phyloP scores from a whole-genome alignment of 2,888 invertebrate genomes.

The Crocallis elinguaria region DNA sequence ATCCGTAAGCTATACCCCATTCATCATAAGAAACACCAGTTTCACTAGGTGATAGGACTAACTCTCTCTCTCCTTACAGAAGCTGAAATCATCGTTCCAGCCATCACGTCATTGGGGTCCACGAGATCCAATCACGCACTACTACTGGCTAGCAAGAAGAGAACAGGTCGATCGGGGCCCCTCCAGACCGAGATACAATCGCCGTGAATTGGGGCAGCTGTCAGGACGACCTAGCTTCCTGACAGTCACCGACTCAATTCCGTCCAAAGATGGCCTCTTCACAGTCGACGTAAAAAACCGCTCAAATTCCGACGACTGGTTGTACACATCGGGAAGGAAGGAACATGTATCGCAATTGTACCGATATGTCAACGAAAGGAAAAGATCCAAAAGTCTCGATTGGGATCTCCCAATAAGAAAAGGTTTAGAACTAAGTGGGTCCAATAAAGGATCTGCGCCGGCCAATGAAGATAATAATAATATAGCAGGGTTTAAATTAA shows the following conservation, averaged over 20 bases:
- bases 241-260: slow-evolving; percentile 33
- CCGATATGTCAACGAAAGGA: slow-evolving; percentile 28
- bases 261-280: slow-evolving; percentile 15
- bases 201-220: slow-evolving; percentile 61
- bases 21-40: too few relatives aligned
- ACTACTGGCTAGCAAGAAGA: slow-evolving; percentile 71
- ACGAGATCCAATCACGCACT: slow-evolving; percentile 73
- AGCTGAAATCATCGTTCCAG: slow-evolving; percentile 68
- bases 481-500: slow-evolving; percentile 10
- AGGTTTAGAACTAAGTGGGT: slow-evolving; percentile 10
- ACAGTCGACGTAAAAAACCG: slow-evolving; percentile 48
- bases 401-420: slow-evolving; percentile 41
- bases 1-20: too few relatives aligned
- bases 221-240: slow-evolving; percentile 54
- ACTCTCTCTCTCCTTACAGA: slow-evolving; percentile 52
- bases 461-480: slow-evolving; percentile 16
- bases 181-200: slow-evolving; percentile 45
- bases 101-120: slow-evolving; percentile 78
- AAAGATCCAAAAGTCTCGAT: slow-evolving; percentile 64
- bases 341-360: slow-evolving; percentile 43
- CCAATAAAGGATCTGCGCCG: background rate
- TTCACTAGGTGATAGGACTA: background rate
- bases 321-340: slow-evolving; percentile 59
- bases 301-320: slow-evolving; percentile 69
- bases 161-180: slow-evolving; percentile 52